Conservation (phyloP, 1,140 invertebrate species). For the Drosophila quadrilineata region DNA sequence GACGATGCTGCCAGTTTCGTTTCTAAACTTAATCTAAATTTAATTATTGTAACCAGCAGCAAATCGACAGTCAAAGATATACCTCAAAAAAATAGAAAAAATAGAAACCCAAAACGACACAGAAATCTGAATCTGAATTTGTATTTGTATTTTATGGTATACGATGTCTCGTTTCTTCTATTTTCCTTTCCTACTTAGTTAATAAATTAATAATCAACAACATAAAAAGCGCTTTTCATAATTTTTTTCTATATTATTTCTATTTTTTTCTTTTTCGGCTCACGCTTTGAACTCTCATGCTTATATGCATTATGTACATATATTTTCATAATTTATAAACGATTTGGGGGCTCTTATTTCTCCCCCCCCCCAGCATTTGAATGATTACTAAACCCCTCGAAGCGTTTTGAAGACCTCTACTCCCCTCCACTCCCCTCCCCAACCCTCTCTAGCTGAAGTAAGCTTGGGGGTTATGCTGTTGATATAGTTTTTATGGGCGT, state of each 20-base stretch:
- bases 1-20: constrained; percentile 39
- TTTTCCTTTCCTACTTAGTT: constrained; percentile 38
- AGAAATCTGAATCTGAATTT: constrained; percentile 59
- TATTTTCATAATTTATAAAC: constrained; percentile 78
- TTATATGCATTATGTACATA: constrained; percentile 73
- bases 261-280: constrained; percentile 36
- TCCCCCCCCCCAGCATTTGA: constrained; percentile 65
- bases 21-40: constrained; percentile 72
- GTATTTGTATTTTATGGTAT: too few relatives aligned
- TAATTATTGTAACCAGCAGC: constrained; percentile 72
- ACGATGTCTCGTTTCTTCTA: too few relatives aligned
- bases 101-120: constrained; percentile 36
- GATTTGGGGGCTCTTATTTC: constrained; percentile 59
- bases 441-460: too few relatives aligned
- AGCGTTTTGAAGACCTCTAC: too few relatives aligned
- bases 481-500: constrained; percentile 77
- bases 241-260: constrained; percentile 36
- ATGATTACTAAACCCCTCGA: constrained; percentile 55
- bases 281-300: constrained; percentile 68
- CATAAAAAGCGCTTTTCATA: constrained; percentile 70
- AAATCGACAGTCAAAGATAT: constrained; percentile 27
- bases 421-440: too few relatives aligned
- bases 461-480: constrained; percentile 49
- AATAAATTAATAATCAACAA: constrained; percentile 76
- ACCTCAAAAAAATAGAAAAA: constrained; percentile 37